These are phyloP conservation scores for Dolichopus griseipennis DNA, from an alignment of 2,888 invertebrate genomes.

Conservation along the genomic window DNA sequence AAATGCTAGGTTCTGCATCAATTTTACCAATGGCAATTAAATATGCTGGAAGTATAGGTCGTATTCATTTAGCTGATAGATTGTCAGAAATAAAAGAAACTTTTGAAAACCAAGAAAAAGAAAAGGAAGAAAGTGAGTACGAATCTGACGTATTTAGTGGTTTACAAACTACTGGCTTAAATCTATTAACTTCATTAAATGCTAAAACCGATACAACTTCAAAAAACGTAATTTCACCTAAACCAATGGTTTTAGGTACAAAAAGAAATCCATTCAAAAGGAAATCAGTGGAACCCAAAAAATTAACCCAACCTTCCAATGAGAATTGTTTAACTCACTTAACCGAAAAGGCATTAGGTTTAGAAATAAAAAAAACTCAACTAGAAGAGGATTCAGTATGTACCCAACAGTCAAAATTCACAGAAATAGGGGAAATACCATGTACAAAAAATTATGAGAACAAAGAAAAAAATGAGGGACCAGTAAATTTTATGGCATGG, in stretches of 20 bases:
- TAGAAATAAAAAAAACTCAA: slow-evolving; percentile 18
- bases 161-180: slow-evolving; percentile 26
- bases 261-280: slow-evolving; percentile 49
- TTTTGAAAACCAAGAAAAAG: slow-evolving; percentile 28
- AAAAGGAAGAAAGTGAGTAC: slow-evolving; percentile 28
- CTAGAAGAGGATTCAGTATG: neutral
- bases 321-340: slow-evolving; percentile 36
- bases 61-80: slow-evolving; percentile 69
- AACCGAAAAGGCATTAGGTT: slow-evolving; percentile 24
- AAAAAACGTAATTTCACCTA: slow-evolving; percentile 23
- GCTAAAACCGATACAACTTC: slow-evolving; percentile 14
- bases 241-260: slow-evolving; percentile 35
- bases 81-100: slow-evolving; percentile 45
- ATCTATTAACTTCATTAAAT: slow-evolving; percentile 23
- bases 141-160: slow-evolving; percentile 23
- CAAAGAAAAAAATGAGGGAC: slow-evolving; percentile 29
- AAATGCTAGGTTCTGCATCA: slow-evolving; percentile 67
- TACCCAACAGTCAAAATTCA: slow-evolving; percentile 8
- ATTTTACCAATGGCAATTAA: slow-evolving; percentile 77
- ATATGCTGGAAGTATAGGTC: slow-evolving; percentile 72
- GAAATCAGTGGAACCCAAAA: slow-evolving; percentile 36
- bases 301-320: slow-evolving; percentile 25
- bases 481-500: slow-evolving; percentile 51
- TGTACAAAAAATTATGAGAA: slow-evolving; percentile 20
- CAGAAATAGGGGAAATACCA: neutral